Base-by-base conservation (phyloP, 1,140 invertebrate species). In the Caenorhabditis briggsae region DNA sequence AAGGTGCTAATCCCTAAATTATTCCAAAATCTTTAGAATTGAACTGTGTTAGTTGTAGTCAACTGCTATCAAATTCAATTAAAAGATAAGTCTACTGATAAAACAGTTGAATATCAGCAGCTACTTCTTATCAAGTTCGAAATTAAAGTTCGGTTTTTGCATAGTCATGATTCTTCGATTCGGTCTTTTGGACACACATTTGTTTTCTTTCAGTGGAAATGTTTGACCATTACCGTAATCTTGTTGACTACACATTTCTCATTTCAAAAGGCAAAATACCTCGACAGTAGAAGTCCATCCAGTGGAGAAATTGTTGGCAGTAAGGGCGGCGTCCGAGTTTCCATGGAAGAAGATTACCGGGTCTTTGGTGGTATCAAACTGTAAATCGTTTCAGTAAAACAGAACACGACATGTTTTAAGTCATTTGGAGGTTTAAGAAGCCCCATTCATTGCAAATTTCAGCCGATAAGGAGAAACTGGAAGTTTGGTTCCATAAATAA, bases 261-360 rank as follows among this genome's bases (percentile, higher is more conserved):
- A 25, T 61, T 23, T 61, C 16, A 1, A 53, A 50, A 78, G 23
- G n/a, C n/a, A n/a, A n/a, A 7, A 46, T 78, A 50, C 70, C 46
- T 50, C 18, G 50, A 78, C 70, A 50, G 46, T 78, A 11, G 70
- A 12, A 50, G 70, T 78, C 70, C 70, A 78, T 78, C 70, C 70
- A n/a, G 70, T 78, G 0, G 70, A 78, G 53, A 78, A 78, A 46
- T 78, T 78, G 70, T 78, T 78, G 20, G 70, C 70, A 50, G 70
- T 78, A 14, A 78, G 70, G 46, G 70, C 70, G 70, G 70, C 70
- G 70, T 78, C 70, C 70, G 70, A 78, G n/a, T 78, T 78, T 78
- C 70, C 70, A 53, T 78, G 70, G 33, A 78, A 78, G 46, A 78
- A 78, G 43, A 78, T 78, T 48, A 83, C 82, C 82, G 56, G 53